These are phyloP conservation scores for Esox masquinongy DNA, from an alignment of 2,797 vertebrate genomes.

Conservation along the genomic window DNA sequence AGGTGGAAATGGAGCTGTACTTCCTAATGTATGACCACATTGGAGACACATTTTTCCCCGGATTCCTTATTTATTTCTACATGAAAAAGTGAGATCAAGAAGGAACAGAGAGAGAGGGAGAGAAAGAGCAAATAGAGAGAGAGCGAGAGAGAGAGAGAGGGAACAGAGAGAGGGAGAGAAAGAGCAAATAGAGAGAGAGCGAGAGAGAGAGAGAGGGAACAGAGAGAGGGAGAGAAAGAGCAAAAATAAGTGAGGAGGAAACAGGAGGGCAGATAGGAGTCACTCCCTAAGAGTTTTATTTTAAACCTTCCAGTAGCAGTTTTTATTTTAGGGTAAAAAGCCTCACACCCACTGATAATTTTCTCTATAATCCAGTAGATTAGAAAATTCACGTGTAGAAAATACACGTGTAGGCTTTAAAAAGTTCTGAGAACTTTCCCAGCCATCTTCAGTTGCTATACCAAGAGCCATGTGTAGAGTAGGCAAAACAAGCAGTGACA, in stretches of 20 bases:
- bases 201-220: not conserved
- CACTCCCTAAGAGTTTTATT: not conserved
- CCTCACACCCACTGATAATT: not conserved
- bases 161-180: no score
- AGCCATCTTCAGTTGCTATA: not conserved
- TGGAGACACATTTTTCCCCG: no score
- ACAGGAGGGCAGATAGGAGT: not conserved
- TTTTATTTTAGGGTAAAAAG: not conserved
- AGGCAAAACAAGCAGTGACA: not conserved
- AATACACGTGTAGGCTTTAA: not conserved
- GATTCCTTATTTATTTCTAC: no score
- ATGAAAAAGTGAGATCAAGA: no score
- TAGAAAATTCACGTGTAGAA: no score
- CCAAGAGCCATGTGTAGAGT: not conserved
- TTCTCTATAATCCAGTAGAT: not conserved
- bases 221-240: not conserved
- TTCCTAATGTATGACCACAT: no score
- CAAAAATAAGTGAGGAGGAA: no score
- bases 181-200: not conserved
- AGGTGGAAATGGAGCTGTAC: no score
- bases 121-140: not conserved
- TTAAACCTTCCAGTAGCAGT: not conserved
- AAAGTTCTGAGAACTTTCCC: not conserved
- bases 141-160: not conserved
- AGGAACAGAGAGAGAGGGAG: no score